Evolutionary conservation across 1,140 invertebrate species (phyloP).

Genomic region (Parasteatoda tepidariorum): DNA sequence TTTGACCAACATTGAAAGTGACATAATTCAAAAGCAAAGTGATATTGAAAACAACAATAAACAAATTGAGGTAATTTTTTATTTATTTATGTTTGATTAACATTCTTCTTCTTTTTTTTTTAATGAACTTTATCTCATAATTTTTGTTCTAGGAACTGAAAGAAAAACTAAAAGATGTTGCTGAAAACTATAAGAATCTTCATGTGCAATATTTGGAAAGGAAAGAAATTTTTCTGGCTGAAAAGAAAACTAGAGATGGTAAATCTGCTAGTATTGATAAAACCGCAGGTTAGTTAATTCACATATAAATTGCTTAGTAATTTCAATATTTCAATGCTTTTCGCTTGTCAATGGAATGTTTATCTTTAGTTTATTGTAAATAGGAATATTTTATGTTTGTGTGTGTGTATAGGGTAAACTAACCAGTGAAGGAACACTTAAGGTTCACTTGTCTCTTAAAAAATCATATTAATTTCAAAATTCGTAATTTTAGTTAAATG

Average conservation of each 20-base stretch:
- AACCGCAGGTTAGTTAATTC: slow-evolving; percentile 3
- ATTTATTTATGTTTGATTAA: neutral
- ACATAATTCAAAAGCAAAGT: slow-evolving; percentile 79
- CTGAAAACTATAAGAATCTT: slow-evolving; percentile 73
- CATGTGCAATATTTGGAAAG: slow-evolving; percentile 75
- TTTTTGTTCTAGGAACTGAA: slow-evolving; percentile 73
- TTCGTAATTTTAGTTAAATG: no score
- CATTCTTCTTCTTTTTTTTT: neutral
- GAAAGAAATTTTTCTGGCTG: slow-evolving; percentile 69
- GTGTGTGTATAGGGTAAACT: no score
- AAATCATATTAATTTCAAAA: no score
- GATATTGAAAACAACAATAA: slow-evolving; percentile 87
- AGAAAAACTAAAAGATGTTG: slow-evolving; percentile 72
- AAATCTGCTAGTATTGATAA: slow-evolving; percentile 32
- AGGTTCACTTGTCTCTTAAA: no score
- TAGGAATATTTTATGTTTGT: no score
- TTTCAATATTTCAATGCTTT: no score
- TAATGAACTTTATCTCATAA: neutral
- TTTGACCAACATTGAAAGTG: slow-evolving; percentile 74
- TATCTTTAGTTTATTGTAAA: no score
- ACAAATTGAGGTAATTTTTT: slow-evolving; percentile 71
- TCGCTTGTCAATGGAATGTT: no score
- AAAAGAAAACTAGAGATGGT: slow-evolving; percentile 70
- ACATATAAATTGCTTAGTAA: neutral
- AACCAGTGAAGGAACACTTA: no score